Conservation (phyloP, 2,797 vertebrate species). For the Leucoraja ocellata region DNA sequence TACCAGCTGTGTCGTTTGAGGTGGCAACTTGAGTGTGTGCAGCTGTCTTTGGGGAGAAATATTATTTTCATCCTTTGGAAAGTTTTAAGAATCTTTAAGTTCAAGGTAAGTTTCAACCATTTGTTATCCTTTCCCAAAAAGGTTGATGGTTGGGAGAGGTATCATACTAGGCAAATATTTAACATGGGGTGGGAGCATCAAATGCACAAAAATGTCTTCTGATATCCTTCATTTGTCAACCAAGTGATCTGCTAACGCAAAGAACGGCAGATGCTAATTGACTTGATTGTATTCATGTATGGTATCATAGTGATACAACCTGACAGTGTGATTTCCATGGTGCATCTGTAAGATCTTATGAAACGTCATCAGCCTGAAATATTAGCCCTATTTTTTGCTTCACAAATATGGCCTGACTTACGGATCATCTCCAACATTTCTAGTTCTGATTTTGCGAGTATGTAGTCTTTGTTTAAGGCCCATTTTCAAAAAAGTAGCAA, state of each 20-base stretch:
- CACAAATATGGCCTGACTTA: no score
- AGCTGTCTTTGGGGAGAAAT: background rate
- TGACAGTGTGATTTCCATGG: no score
- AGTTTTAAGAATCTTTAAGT: background rate
- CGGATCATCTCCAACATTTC: no score
- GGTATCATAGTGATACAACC: no score
- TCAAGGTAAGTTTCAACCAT: background rate
- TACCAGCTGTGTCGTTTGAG: background rate
- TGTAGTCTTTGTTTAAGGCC: background rate
- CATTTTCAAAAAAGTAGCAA: background rate
- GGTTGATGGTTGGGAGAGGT: no score
- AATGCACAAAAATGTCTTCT: background rate
- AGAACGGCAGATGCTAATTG: no score
- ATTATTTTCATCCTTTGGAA: background rate
- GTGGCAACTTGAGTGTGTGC: background rate
- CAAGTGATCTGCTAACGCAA: background rate
- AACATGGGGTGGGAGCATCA: background rate
- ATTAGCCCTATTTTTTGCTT: no score
- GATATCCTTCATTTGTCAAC: background rate
- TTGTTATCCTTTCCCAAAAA: background rate
- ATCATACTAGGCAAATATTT: background rate
- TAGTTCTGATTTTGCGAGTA: no score
- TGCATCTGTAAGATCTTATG: no score
- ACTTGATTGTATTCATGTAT: no score
- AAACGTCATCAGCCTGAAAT: no score